Base-by-base conservation (phyloP, 1,140 invertebrate species). In the Macrotrachela quadricornifera region DNA sequence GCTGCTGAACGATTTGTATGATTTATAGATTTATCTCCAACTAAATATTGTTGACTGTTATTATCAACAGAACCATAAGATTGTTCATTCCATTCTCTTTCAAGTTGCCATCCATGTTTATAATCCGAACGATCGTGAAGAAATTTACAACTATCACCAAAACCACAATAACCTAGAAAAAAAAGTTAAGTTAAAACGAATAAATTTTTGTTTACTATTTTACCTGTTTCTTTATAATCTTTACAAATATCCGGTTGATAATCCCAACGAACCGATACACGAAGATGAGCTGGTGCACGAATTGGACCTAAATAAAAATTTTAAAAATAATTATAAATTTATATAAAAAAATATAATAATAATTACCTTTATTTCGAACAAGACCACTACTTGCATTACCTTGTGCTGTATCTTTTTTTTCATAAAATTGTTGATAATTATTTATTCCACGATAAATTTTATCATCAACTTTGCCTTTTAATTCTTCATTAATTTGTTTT, bases 211-310 rank as follows among this genome's bases (percentile, higher is more conserved):
- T n/a, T n/a, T n/a, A n/a, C n/a, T n/a, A n/a, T n/a, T n/a, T n/a
- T n/a, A 30, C 21, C 94, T 36, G 94, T 99, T 71, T 99, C 94
- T 68, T 99, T 99, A 63, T 90, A 99, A 73, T 99, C 94, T 72
- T 99, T 99, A 71, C 94, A 99, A 59, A 97, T 91, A 69, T 97
- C 91, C 1, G 92, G 94, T 64, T 95, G 90, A 71, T 97, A 99
- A 69, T 99, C 94, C 92, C 92, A 97, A 66, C 94, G 73, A 8
- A 96, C 88, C 3, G 90, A 95, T 10, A 86, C 80, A 59, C 88
- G 76, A 1, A 96, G 71, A 74, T 94, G 85, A n/a, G 86, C 80
- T 0, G 88, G 87, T 1, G 90, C 90, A 64, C 91, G 69, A 18
- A 95, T 90, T 1, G 91, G 91, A 1, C 91, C 90, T 69, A 30